Percentiles rank a stretch among this genome's conserved stretches.
These are phyloP conservation scores for Phymastichus coffea DNA, from an alignment of 1,140 invertebrate genomes.

Conservation along the genomic window DNA sequence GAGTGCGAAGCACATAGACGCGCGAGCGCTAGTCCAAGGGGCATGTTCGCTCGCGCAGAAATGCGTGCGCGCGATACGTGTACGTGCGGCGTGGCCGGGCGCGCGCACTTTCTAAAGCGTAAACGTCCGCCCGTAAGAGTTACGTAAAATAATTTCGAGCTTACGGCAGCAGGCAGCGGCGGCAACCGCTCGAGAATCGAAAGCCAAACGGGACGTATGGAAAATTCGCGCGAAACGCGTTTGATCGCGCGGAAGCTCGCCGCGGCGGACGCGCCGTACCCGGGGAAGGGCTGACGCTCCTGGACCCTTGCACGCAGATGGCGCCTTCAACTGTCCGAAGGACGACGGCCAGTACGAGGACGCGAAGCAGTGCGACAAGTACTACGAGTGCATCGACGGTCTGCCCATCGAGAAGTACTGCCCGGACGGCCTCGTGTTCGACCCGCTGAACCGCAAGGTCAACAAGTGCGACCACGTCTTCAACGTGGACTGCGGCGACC, in stretches of 20 bases:
- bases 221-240: slow-evolving; percentile 26
- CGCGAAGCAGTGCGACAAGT: slow-evolving; percentile 80
- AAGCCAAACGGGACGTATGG: slow-evolving; percentile 8
- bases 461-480: slow-evolving; percentile 90
- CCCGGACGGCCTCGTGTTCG: slow-evolving; percentile 84
- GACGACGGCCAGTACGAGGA: slow-evolving; percentile 79
- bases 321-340: slow-evolving; percentile 71
- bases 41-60: background rate
- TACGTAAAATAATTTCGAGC: slow-evolving; percentile 41
- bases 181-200: background rate
- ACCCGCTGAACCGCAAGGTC: slow-evolving; percentile 76
- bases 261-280: too few relatives aligned
- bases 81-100: background rate
- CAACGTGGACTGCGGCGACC: slow-evolving; percentile 84
- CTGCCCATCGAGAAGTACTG: slow-evolving; percentile 73
- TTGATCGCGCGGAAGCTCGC: too few relatives aligned
- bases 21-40: too few relatives aligned
- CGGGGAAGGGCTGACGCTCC: too few relatives aligned
- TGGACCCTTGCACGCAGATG: too few relatives aligned
- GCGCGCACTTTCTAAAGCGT: slow-evolving; percentile 51
- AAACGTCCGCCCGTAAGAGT: slow-evolving; percentile 44
- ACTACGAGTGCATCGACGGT: slow-evolving; percentile 77
- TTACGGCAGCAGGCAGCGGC: background rate
- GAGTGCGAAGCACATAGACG: too few relatives aligned
- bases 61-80: background rate